A percentile compares a stretch with the other conserved stretches of the same genome.
Conservation (phyloP, 2,888 invertebrate species). For the Trypoxylon attenuatum region DNA sequence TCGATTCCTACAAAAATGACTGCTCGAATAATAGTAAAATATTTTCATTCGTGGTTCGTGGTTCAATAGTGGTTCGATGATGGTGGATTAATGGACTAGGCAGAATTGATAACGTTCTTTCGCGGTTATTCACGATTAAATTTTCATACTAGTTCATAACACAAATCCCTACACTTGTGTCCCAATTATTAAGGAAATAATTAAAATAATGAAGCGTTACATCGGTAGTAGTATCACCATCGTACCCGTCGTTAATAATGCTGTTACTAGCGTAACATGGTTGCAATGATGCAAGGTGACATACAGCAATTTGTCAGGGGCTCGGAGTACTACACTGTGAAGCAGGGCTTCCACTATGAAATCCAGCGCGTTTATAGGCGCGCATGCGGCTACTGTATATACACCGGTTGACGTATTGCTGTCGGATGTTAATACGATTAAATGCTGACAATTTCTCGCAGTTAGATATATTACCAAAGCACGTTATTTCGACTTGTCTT, state of each 20-base stretch:
- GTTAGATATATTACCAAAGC: not conserved
- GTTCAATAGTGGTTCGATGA: too few species aligned
- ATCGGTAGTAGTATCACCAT: not conserved
- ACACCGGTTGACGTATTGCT: slow-evolving; percentile 33
- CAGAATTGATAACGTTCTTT: too few species aligned
- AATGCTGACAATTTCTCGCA: slow-evolving; percentile 37
- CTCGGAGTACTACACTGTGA: not conserved
- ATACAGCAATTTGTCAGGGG: slow-evolving; percentile 28
- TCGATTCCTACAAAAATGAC: too few species aligned
- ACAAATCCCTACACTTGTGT: too few species aligned
- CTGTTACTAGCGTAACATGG: slow-evolving; percentile 26
- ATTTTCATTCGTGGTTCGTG: too few species aligned
- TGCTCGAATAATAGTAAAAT: too few species aligned
- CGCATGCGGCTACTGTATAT: not conserved
- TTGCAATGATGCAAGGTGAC: slow-evolving; percentile 42
- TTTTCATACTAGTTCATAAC: not conserved
- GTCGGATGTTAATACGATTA: slow-evolving; percentile 38
- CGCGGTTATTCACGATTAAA: too few species aligned
- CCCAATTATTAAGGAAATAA: too few species aligned
- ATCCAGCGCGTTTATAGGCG: slow-evolving; percentile 9
- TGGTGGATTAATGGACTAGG: too few species aligned
- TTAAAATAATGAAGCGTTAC: slow-evolving; percentile 38
- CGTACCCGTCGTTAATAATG: slow-evolving; percentile 24
- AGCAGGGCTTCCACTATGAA: slow-evolving; percentile 9
- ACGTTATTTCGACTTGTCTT: slow-evolving; percentile 3